phyloP scores from a whole-genome alignment of 2,888 invertebrate genomes.

The Rhingia rostrata region DNA sequence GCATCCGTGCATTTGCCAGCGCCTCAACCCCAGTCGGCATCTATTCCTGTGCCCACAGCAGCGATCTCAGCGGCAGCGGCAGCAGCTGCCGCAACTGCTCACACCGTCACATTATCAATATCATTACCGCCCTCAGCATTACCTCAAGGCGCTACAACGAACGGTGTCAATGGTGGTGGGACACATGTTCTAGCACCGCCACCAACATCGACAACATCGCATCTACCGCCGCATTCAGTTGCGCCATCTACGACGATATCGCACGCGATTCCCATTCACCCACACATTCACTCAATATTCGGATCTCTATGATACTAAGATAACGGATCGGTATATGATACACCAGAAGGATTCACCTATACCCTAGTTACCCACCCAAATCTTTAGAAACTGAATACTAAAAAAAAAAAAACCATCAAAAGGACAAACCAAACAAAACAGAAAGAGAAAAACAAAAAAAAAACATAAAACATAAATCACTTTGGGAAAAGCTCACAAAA shows the following conservation, averaged over 20 bases:
- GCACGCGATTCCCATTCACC: constrained; percentile 82
- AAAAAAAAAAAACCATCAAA: constrained; percentile 9
- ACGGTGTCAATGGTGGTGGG: constrained; percentile 77
- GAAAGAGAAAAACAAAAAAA: constrained; percentile 3
- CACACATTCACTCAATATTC: constrained; percentile 83
- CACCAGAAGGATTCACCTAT: constrained; percentile 52
- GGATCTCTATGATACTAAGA: constrained; percentile 83
- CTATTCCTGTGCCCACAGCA: constrained; percentile 74
- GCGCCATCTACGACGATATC: constrained; percentile 78
- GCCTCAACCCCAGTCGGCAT: constrained; percentile 66
- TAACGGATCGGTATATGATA: constrained; percentile 76
- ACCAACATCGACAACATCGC: constrained; percentile 64
- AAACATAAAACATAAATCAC: constrained; percentile 28
- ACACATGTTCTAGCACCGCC: constrained; percentile 75
- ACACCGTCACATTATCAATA: constrained; percentile 81
- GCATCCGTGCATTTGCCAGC: constrained; percentile 70
- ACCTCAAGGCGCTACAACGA: constrained; percentile 76
- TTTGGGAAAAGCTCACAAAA: constrained; percentile 47
- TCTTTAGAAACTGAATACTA: constrained; percentile 48
- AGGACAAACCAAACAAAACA: not conserved
- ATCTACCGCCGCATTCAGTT: constrained; percentile 66
- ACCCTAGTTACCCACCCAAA: constrained; percentile 69
- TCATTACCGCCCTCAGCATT: constrained; percentile 80
- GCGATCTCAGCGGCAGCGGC: constrained; percentile 74
- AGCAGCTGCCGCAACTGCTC: constrained; percentile 77